Conservation (phyloP, 2,888 invertebrate genomes). For the Beris morrisii region DNA sequence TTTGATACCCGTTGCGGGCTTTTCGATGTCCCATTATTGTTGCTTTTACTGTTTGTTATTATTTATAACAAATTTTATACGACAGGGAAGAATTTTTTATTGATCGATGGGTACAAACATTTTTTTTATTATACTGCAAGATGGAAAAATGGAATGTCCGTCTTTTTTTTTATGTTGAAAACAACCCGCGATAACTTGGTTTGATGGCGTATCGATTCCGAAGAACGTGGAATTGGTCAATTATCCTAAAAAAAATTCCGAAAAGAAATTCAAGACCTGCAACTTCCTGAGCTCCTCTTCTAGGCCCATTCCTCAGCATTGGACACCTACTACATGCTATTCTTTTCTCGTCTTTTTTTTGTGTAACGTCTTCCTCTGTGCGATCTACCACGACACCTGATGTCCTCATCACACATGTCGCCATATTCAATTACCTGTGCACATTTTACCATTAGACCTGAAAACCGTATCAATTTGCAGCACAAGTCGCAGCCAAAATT, state of each 20-base stretch:
- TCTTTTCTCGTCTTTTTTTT: too few relatives aligned
- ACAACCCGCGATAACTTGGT: not conserved
- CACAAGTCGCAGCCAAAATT: too few relatives aligned
- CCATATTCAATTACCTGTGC: not conserved
- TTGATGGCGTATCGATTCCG: conserved; percentile 5
- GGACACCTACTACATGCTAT: too few relatives aligned
- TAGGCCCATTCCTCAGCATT: too few relatives aligned
- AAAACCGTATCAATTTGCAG: too few relatives aligned
- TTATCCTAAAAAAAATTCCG: too few relatives aligned
- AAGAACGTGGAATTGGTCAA: not conserved
- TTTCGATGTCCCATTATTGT: not conserved
- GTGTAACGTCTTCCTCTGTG: too few relatives aligned
- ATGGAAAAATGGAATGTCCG: not conserved
- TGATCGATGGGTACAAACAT: not conserved
- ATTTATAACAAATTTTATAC: conserved; percentile 17
- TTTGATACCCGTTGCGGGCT: conserved; percentile 1
- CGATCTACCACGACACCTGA: too few relatives aligned
- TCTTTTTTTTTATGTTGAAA: not conserved
- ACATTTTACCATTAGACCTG: not conserved
- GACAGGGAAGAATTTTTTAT: conserved; percentile 1
- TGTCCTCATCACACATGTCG: too few relatives aligned
- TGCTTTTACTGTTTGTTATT: conserved; percentile 13
- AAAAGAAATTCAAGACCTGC: too few relatives aligned
- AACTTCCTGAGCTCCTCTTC: too few relatives aligned
- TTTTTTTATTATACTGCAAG: not conserved